These are phyloP conservation scores for Strongylocentrotus purpuratus DNA, from an alignment of 35 echinoderm and acorn worm species.

Conservation along the genomic window DNA sequence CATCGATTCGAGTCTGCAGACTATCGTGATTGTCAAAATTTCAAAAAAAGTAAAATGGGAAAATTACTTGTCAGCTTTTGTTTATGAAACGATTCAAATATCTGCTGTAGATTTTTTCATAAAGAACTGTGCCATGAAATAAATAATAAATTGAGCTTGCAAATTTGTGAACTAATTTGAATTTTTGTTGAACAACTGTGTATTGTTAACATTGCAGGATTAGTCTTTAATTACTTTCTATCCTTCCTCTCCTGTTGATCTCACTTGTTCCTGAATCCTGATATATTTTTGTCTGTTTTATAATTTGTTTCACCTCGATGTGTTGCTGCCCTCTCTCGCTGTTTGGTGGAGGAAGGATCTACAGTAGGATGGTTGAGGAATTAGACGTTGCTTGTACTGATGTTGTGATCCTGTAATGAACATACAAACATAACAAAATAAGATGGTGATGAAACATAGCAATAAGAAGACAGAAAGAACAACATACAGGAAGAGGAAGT, in stretches of 20 bases:
- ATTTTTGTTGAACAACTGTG: background rate
- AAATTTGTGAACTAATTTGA: background rate
- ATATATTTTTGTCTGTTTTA: background rate
- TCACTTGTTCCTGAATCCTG: background rate
- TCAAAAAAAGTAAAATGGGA: background rate
- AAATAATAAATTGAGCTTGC: background rate
- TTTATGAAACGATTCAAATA: too few relatives aligned
- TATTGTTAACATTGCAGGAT: background rate
- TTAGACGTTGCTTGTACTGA: constrained; percentile 25
- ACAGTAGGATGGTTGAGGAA: background rate
- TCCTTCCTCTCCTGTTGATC: background rate
- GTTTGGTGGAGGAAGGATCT: background rate
- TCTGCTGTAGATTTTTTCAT: background rate
- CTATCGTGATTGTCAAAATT: background rate
- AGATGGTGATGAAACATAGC: background rate
- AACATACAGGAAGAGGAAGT: background rate
- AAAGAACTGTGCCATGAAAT: background rate
- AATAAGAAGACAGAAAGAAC: background rate
- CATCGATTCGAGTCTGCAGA: background rate
- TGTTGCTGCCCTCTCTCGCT: background rate
- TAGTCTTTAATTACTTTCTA: background rate
- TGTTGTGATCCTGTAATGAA: background rate
- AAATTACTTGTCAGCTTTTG: background rate
- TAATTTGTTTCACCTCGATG: background rate
- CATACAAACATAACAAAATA: background rate